A percentile compares a stretch with the other conserved stretches of the same genome.
These are phyloP conservation scores for Lepus timidus DNA, from an alignment of 2,113 vertebrate species.

Conservation along the genomic window DNA sequence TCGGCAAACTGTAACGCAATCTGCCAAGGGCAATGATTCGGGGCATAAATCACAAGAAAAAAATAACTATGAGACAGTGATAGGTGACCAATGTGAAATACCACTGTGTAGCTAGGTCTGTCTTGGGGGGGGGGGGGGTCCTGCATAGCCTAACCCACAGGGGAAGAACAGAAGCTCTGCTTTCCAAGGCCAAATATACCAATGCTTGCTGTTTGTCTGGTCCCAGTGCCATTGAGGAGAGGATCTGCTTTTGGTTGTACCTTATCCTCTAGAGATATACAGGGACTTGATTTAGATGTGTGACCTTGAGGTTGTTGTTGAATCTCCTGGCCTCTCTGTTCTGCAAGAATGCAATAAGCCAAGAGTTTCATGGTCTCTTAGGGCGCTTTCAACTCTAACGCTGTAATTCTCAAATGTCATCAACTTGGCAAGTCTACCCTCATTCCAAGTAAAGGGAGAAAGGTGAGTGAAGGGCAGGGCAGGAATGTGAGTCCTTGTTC, in stretches of 20 bases:
- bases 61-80: neutral
- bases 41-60: neutral
- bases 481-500: neutral
- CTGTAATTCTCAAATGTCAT: conserved; percentile 75
- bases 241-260: neutral
- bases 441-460: neutral
- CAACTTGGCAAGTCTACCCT: conserved; percentile 65
- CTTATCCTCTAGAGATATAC: no score
- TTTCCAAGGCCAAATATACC: conserved; percentile 32
- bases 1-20: neutral
- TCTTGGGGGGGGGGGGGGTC: neutral
- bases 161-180: neutral
- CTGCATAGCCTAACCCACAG: neutral
- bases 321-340: conserved; percentile 51
- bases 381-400: conserved; percentile 45
- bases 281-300: conserved; percentile 53
- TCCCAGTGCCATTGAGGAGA: neutral
- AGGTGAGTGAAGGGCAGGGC: conserved; percentile 67
- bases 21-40: neutral
- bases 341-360: conserved; percentile 64
- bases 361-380: conserved; percentile 64
- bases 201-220: neutral
- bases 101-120: neutral
- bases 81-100: neutral
- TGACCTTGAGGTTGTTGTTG: conserved; percentile 70